Evolutionary conservation across 2,888 invertebrate genomes (phyloP), one percentile per base, ranked within the genome.

Genomic region (Laothoe populi): DNA sequence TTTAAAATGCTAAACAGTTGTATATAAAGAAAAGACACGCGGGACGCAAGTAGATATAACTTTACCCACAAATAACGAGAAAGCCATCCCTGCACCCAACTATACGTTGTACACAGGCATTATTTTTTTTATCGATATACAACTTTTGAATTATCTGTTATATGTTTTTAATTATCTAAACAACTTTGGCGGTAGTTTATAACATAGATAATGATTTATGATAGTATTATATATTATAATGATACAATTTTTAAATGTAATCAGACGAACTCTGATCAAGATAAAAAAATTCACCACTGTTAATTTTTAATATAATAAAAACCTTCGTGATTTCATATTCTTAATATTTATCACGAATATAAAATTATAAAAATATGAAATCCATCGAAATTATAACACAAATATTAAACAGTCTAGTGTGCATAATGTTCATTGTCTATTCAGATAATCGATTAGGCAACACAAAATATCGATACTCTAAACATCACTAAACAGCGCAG

Each of bases 401-500:
- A 26, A 4, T 26, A 26, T 26, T 4, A 26, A 26, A n/a, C n/a
- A 26, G 26, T 26, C 26, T 2, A 26, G 26, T 26, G 26, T 26
- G 26, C 4, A 5, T 26, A 26, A 26, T 26, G 5, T 4, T 26
- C 5, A 26, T 4, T 4, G 2, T 4, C 26, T 26, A 26, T 26
- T 26, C 5, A 26, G 35, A 16, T 19, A 53, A 31, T 26, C 49
- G 26, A 26, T 16, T 31, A 53, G n/a, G 19, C 35, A 53, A 13
- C 16, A 8, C 49, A 19, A 21, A 5, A 59, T 38, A 16, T 60
- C 60, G 35, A 23, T 48, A 48, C 23, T n/a, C 4, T 24, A 38
- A 24, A n/a, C 42, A 53, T 49, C 49, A 49, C 40, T 60, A 60
- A 26, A 16, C 35, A 53, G 16, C 48, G 42, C 16, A 42, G 48